Evolutionary conservation across 1,140 invertebrate genomes (phyloP), one percentile per base, ranked within the genome.

Genomic region (Papilio polytes): DNA sequence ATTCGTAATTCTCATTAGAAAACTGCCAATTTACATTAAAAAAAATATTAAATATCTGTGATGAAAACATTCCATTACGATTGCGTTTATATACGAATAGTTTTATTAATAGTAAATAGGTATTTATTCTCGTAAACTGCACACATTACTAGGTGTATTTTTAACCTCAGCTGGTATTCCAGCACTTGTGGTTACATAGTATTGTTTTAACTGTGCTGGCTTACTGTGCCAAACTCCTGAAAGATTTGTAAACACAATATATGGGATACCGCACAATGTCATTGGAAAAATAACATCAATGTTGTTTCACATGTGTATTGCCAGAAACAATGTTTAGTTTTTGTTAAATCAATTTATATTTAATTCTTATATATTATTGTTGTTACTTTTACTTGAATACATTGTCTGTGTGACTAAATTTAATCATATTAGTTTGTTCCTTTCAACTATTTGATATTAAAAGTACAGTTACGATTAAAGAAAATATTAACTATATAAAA

Each of bases 1-100:
- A 41, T 41, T 41, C 36, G 36, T 41, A 41, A 66, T 12, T 6
- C 4, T 66, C 4, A 31, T 66, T 66, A 66, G 63, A 31, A 31
- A 66, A 66, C 63, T 66, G 63, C 63, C 63, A 31, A 7, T 36
- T 31, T 63, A 22, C 12, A 51, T 51, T 2, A 51, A 56, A 31
- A 18, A 18, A n/a, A 41, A 56, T n/a, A n/a, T 10, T 15, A 18
- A 77, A 77, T 26, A 53, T 26, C 73, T 81, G 80, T 81, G 80
- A 81, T 81, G 66, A 66, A 76, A 81, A 74, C 80, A 81, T 81
- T 81, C 80, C 80, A 77, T 63, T 46, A 70, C 56, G 26, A 51
- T 77, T 77, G 51, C 51, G 46, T 77, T 53, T 77, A 77, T 53
- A 66, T 66, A 31, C 26, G 22, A 31, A 22, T 77, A 77, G 48